Evolutionary conservation across 2,797 vertebrate species (phyloP).

Genomic region (Scyliorhinus canicula): DNA sequence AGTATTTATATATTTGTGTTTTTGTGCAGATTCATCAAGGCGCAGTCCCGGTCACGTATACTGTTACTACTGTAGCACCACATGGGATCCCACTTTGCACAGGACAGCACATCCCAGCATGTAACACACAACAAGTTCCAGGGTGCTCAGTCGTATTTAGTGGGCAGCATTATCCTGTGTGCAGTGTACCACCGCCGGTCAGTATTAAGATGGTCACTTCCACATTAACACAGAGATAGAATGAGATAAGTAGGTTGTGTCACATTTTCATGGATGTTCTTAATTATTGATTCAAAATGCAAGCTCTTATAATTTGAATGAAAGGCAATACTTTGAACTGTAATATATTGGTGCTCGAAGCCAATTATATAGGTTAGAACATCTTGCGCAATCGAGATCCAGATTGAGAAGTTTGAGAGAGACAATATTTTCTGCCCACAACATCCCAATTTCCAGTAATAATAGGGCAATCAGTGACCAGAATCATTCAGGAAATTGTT

Average conservation of each 20-base stretch:
- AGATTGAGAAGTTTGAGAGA: background rate
- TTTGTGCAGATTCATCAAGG: slow-evolving; percentile 78
- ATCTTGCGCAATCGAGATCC: background rate
- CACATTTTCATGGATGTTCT: background rate
- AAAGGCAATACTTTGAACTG: background rate
- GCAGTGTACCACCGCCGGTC: slow-evolving; percentile 73
- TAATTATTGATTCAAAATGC: slow-evolving; percentile 7
- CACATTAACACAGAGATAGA: background rate
- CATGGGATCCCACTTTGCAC: slow-evolving; percentile 88
- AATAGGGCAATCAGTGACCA: background rate
- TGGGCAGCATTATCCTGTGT: slow-evolving; percentile 91
- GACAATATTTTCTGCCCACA: background rate
- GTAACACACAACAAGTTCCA: slow-evolving; percentile 84
- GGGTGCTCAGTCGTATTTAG: slow-evolving; percentile 93
- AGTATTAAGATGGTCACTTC: slow-evolving; percentile 50
- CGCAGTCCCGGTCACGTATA: slow-evolving; percentile 87
- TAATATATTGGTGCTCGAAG: background rate
- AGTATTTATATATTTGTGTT: background rate
- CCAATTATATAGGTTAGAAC: background rate
- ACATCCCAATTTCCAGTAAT: background rate
- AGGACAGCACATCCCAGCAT: slow-evolving; percentile 83
- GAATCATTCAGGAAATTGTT: background rate
- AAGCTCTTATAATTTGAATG: background rate
- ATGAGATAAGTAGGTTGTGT: background rate
- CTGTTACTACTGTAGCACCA: slow-evolving; percentile 81